Percentiles rank a stretch among this genome's conserved stretches.
Evolutionary conservation across 2,888 invertebrate species (phyloP).

Genomic region (Charanyca ferruginea): DNA sequence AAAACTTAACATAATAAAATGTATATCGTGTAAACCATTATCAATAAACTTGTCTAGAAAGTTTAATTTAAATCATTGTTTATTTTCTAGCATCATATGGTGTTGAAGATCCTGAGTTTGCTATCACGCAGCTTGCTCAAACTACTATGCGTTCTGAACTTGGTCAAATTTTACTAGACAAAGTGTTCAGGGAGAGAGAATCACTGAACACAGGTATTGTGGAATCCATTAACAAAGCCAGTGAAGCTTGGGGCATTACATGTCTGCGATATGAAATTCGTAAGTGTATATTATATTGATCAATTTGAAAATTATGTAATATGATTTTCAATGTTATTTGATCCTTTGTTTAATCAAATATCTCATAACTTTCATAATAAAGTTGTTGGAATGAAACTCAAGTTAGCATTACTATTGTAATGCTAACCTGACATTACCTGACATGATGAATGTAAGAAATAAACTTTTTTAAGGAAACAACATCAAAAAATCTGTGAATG

Average conservation of each 20-base stretch:
- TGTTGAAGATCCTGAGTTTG: constrained; percentile 99
- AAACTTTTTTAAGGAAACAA: background rate
- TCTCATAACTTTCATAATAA: background rate
- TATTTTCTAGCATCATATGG: constrained; percentile 95
- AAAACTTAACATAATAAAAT: too few relatives aligned
- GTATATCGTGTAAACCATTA: too few relatives aligned
- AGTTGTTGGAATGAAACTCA: background rate
- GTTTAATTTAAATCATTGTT: background rate
- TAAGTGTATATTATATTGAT: constrained; percentile 71
- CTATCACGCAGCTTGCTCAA: constrained; percentile 99
- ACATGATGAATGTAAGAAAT: background rate
- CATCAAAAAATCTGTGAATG: too few relatives aligned
- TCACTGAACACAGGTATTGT: constrained; percentile 98
- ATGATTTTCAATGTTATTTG: too few relatives aligned
- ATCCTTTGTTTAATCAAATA: too few relatives aligned
- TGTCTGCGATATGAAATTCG: constrained; percentile 95
- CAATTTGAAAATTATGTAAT: too few relatives aligned
- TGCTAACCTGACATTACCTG: background rate
- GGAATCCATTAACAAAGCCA: constrained; percentile 99
- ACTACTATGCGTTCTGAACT: constrained; percentile 99
- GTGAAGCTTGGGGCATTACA: constrained; percentile 99
- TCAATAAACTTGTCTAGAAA: too few relatives aligned
- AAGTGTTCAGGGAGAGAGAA: constrained; percentile 99
- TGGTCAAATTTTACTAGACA: constrained; percentile 99
- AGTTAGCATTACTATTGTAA: background rate